These are phyloP conservation scores for Girardinus metallicus DNA, from an alignment of 2,797 vertebrate genomes.

Conservation along the genomic window DNA sequence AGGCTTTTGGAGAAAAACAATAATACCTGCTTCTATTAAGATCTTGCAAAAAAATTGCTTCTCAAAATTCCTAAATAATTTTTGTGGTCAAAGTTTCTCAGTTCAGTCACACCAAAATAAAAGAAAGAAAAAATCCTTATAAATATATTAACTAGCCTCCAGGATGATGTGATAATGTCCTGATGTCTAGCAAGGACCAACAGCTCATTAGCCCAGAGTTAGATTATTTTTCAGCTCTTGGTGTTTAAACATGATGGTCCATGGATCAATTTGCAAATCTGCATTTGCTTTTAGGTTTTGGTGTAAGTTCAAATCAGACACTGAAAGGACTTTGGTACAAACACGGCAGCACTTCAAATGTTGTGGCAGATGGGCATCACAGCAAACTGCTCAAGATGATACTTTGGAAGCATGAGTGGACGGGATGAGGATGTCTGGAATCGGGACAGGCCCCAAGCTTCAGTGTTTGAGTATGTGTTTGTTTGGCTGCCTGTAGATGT, in stretches of 20 bases:
- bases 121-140: background rate
- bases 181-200: background rate
- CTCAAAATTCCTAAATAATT: background rate
- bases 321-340: conserved; percentile 11
- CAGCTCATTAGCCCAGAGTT: conserved; percentile 12
- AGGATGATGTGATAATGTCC: conserved; percentile 1
- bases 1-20: background rate
- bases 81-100: background rate
- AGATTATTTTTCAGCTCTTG: conserved; percentile 4
- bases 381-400: conserved; percentile 9
- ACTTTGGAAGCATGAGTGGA: conserved; percentile 2
- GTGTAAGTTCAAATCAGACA: background rate
- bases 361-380: conserved; percentile 16
- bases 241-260: conserved; percentile 2
- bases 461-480: background rate
- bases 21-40: background rate
- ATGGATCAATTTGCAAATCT: background rate
- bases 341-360: conserved; percentile 33
- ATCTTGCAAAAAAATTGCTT: background rate
- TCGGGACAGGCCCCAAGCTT: background rate
- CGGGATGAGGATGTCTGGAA: conserved; percentile 1
- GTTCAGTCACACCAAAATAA: background rate
- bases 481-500: conserved; percentile 8
- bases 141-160: background rate
- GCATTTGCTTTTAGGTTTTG: conserved; percentile 2